phyloP scores from a whole-genome alignment of 1,140 invertebrate species.

The Apis cerana region DNA sequence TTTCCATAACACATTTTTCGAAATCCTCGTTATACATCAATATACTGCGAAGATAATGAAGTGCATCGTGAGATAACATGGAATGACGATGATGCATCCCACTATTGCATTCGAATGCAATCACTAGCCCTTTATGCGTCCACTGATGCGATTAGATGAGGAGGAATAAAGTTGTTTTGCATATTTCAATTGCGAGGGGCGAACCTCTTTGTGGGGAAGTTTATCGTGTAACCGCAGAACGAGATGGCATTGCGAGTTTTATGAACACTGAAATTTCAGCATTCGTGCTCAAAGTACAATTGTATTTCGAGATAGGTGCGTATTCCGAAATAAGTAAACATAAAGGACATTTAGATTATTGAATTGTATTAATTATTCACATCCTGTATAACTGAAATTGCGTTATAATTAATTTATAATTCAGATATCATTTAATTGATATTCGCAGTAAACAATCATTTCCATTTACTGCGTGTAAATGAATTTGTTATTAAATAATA shows the following conservation, averaged over 20 bases:
- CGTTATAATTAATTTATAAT: background rate
- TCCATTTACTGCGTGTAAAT: background rate
- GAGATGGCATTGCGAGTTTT: conserved; percentile 17
- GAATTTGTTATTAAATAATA: background rate
- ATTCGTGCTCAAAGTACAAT: background rate
- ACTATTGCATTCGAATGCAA: conserved; percentile 24
- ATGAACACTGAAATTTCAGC: conserved; percentile 11
- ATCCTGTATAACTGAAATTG: background rate
- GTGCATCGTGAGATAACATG: conserved; percentile 27
- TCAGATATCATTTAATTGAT: background rate
- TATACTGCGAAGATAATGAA: conserved; percentile 11
- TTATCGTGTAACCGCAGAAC: conserved; percentile 21
- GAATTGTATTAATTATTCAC: background rate
- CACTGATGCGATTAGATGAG: conserved; percentile 40
- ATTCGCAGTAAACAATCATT: background rate
- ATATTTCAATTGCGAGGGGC: background rate
- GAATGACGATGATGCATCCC: conserved; percentile 20
- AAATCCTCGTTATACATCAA: background rate
- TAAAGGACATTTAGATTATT: background rate
- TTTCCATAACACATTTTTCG: background rate
- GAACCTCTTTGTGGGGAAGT: conserved; percentile 35
- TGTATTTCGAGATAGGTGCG: too few species aligned
- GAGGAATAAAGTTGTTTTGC: conserved; percentile 31
- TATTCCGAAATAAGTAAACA: background rate
- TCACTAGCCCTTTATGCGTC: conserved; percentile 32